A percentile compares a stretch with the other conserved stretches of the same genome.
Conservation (phyloP, 2,113 vertebrate species). For the Empidonax alnorum region DNA sequence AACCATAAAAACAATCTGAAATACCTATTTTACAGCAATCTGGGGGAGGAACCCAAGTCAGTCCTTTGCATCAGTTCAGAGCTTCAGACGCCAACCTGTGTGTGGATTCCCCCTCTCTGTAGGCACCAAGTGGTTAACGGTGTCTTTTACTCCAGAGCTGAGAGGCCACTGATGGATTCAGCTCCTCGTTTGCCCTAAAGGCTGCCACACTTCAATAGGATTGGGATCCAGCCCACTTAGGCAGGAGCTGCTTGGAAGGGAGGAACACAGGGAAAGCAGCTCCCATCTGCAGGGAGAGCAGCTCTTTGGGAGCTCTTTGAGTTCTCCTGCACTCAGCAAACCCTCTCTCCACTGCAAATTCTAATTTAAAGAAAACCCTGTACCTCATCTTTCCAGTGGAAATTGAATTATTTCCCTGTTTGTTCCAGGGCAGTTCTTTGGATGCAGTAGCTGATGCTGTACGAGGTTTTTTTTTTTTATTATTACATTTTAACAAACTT, state of each 20-base stretch:
- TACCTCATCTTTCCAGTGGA: background rate
- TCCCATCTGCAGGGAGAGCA: background rate
- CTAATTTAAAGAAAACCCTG: conserved; percentile 36
- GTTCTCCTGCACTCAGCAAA: background rate
- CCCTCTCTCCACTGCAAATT: background rate
- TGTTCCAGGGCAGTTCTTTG: conserved; percentile 28
- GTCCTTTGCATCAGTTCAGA: background rate
- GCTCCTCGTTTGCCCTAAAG: conserved; percentile 20
- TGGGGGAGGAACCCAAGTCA: background rate
- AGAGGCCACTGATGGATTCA: background rate
- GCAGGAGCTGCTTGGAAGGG: background rate
- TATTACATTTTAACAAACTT: conserved; percentile 80
- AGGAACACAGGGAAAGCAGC: background rate
- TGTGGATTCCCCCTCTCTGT: background rate
- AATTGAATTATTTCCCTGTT: conserved; percentile 66
- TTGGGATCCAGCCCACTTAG: conserved; percentile 16
- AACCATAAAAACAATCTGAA: background rate
- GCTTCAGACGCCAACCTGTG: background rate
- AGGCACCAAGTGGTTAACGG: background rate
- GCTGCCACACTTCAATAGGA: conserved; percentile 1
- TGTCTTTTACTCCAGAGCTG: background rate
- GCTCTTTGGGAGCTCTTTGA: background rate
- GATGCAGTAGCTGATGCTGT: background rate
- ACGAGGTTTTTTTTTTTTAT: conserved; percentile 40
- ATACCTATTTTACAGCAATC: background rate